Conservation (phyloP, 2,888 invertebrate genomes). For the Biston stratarius region DNA sequence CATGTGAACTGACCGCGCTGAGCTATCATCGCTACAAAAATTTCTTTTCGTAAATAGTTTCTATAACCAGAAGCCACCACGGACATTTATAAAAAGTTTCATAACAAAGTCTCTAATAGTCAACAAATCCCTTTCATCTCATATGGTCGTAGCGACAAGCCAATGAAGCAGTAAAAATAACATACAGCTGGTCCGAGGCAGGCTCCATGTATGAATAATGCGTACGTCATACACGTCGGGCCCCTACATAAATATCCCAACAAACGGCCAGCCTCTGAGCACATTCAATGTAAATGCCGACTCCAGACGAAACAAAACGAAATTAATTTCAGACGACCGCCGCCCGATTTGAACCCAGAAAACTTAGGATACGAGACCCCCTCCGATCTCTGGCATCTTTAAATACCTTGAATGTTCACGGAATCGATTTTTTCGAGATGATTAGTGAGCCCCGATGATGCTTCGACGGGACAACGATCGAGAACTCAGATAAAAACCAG, state of each 20-base stretch:
- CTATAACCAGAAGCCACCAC: conserved; percentile 37
- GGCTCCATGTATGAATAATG: conserved; percentile 83
- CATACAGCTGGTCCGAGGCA: conserved; percentile 74
- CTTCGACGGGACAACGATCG: conserved; percentile 67
- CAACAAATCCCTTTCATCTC: conserved; percentile 54
- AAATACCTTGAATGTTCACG: conserved; percentile 71
- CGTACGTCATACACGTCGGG: conserved; percentile 80
- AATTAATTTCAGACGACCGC: conserved; percentile 84
- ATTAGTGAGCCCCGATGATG: conserved; percentile 70
- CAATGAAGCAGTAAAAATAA: conserved; percentile 82
- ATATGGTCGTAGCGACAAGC: conserved; percentile 62
- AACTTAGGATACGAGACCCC: conserved; percentile 75
- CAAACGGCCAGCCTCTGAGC: conserved; percentile 80
- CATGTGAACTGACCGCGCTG: too few species aligned
- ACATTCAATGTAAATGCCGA: conserved; percentile 85
- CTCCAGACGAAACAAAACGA: conserved; percentile 85
- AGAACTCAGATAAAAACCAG: conserved; percentile 64
- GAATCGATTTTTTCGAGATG: conserved; percentile 68
- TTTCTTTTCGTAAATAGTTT: conserved; percentile 21
- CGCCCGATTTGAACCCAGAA: conserved; percentile 73
- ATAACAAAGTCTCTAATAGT: conserved; percentile 41
- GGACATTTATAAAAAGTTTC: conserved; percentile 27
- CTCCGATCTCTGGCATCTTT: conserved; percentile 72
- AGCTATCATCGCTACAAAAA: too few species aligned
- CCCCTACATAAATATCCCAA: conserved; percentile 83